Evolutionary conservation across 1,140 invertebrate genomes (phyloP), one percentile per base, ranked within the genome.

Genomic region (Thaumetopoea pityocampa): DNA sequence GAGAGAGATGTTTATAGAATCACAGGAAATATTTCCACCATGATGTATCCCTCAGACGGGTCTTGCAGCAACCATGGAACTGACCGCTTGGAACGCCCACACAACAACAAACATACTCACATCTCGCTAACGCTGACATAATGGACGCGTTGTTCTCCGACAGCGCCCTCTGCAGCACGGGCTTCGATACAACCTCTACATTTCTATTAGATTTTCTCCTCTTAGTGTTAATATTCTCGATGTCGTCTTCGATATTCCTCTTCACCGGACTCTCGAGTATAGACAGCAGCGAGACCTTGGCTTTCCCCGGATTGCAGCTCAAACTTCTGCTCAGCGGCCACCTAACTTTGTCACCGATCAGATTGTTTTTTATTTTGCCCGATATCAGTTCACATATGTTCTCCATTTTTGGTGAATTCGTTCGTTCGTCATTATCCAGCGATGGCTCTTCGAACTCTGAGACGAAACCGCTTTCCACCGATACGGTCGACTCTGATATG

Each of bases 71-170:
- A n/a, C n/a, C n/a, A n/a, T n/a, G n/a, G n/a, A n/a, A n/a, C n/a
- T n/a, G n/a, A n/a, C n/a, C n/a, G n/a, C n/a, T n/a, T n/a, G n/a
- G n/a, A n/a, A n/a, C n/a, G n/a, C 22, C 1, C 20, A 32, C 34
- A 47, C 22, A 10, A 29, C 17, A 4, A 38, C 11, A 5, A 19
- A 27, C n/a, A 59, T 60, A 84, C 84, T 82, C 44, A 86, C 83
- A 85, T 70, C 73, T 58, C 0, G 77, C 67, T n/a, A 86, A 54
- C 1, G 85, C 80, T 4, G 71, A 70, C 73, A 83, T 85, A 2
- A 85, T 82, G 0, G 68, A 71, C 0, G 76, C 78, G 24, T 76
- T 77, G 24, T 85, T 86, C 18, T 85, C 83, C 0, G 85, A 86
- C 12, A 67, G 68, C 0, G 81, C 77, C 12, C 81, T 33, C 11